These are phyloP conservation scores for Acanthiza pusilla DNA, from an alignment of 2,797 vertebrate genomes.

Conservation along the genomic window DNA sequence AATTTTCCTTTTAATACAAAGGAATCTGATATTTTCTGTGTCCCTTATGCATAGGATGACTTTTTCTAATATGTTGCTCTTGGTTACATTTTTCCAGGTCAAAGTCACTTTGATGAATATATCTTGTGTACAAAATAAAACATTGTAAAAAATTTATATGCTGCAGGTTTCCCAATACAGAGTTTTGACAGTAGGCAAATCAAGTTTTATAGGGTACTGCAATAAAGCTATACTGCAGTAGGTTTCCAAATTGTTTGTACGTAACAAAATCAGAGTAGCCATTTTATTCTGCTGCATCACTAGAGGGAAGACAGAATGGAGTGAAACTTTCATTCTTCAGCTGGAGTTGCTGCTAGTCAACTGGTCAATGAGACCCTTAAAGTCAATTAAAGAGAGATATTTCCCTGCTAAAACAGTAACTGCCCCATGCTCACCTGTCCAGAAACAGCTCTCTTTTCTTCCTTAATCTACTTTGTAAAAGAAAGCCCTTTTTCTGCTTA, in stretches of 20 bases:
- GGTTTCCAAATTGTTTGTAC: not conserved
- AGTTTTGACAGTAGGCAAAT: not conserved
- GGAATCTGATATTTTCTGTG: not conserved
- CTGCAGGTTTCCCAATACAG: not conserved
- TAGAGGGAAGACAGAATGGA: not conserved
- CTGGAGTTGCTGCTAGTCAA: not conserved
- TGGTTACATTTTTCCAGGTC: not conserved
- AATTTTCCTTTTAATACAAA: not conserved
- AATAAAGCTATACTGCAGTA: not conserved
- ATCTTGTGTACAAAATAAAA: not conserved
- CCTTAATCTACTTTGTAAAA: not conserved
- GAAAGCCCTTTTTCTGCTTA: not conserved
- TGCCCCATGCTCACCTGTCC: not conserved
- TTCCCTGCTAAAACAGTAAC: not conserved
- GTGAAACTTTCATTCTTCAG: not conserved
- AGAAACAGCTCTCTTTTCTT: not conserved
- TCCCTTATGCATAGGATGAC: not conserved
- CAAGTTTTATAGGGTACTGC: not conserved
- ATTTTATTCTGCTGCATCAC: not conserved
- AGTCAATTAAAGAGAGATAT: not conserved
- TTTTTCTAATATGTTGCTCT: not conserved
- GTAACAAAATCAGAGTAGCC: not conserved
- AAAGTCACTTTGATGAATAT: conserved; percentile 14
- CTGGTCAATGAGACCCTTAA: not conserved
- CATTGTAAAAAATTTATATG: not conserved